phyloP scores from a whole-genome alignment of 92 coral and sea anemone species.

The Porites lobata region DNA sequence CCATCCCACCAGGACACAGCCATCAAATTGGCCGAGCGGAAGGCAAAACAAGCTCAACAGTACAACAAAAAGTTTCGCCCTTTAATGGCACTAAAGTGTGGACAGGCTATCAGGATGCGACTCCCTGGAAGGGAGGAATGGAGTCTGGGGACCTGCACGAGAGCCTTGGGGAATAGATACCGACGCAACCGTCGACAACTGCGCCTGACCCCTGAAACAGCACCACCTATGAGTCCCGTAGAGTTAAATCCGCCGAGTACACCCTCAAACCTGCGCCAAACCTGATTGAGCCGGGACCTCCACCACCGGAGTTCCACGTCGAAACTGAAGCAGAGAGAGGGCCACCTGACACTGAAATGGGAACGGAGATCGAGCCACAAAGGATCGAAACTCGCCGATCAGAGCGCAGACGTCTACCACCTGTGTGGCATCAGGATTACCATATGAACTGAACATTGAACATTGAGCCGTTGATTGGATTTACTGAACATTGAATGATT shows the following conservation, averaged over 20 bases:
- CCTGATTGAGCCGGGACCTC: too few species aligned
- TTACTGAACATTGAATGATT: constrained; percentile 5
- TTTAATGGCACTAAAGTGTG: neutral
- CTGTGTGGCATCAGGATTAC: constrained; percentile 23
- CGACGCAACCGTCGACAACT: constrained; percentile 50
- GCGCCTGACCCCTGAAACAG: constrained; percentile 25
- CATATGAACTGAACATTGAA: constrained; percentile 21
- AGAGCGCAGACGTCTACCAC: constrained; percentile 7
- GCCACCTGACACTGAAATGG: neutral
- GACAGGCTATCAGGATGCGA: constrained; percentile 49
- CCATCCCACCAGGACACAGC: neutral
- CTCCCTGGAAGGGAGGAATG: constrained; percentile 41
- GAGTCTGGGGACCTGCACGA: constrained; percentile 47
- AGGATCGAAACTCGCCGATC: constrained; percentile 1
- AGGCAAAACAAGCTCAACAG: constrained; percentile 25
- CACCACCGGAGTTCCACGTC: constrained; percentile 1
- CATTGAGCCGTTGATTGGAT: neutral
- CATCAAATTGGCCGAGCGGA: constrained; percentile 14
- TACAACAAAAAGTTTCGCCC: constrained; percentile 36
- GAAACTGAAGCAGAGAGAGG: neutral
- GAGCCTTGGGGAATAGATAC: constrained; percentile 26
- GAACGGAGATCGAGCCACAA: neutral
- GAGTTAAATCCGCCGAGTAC: neutral
- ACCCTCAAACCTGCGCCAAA: neutral
- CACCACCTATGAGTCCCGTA: neutral